Base-by-base conservation (phyloP, 1,140 invertebrate genomes). In the Nixonia krombeini region DNA sequence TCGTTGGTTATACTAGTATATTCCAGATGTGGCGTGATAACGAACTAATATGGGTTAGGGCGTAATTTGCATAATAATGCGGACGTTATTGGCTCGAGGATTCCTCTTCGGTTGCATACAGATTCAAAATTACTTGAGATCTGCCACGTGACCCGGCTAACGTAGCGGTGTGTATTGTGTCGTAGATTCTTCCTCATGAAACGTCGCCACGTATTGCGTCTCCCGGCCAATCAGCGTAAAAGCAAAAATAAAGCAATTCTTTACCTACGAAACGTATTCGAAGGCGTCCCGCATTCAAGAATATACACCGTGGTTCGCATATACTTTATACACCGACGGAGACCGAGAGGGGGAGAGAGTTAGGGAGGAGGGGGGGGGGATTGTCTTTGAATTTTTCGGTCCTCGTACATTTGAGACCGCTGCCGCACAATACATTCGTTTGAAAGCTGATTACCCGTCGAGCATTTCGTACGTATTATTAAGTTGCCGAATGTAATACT, bases 1-100 rank as follows among this genome's bases (percentile, higher is more conserved):
- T 66, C 51, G 40, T 41, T 21, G 52, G 35, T 28, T 2, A 2
- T 21, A 6, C 6, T 2, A 6, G 58, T 61, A 31, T 73, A 78
- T 80, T 82, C 75, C 75, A 83, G 79, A 82, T 82, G 78, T 82
- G 75, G 75, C 62, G 73, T 67, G 82, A 83, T 83, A 84, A 82
- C 76, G 76, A 85, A 83, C 83, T 83, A 84, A 84, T 85, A 83
- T 76, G 70, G 78, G 78, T 79, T 83, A 80, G 76, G 64, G 63
- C 72, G 74, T 79, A 84, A 85, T 85, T 74, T 85, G 80, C 82
- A 85, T 85, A 81, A 85, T 83, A 85, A 85, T 82, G 71, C 74
- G 58, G 57, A 58, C 67, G 74, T 81, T 83, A 83, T 79, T 82
- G 78, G 73, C 66, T 75, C 57, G 76, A 79, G 77, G 74, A 82